Conservation (phyloP, 2,113 vertebrate species). For the Athene cunicularia region DNA sequence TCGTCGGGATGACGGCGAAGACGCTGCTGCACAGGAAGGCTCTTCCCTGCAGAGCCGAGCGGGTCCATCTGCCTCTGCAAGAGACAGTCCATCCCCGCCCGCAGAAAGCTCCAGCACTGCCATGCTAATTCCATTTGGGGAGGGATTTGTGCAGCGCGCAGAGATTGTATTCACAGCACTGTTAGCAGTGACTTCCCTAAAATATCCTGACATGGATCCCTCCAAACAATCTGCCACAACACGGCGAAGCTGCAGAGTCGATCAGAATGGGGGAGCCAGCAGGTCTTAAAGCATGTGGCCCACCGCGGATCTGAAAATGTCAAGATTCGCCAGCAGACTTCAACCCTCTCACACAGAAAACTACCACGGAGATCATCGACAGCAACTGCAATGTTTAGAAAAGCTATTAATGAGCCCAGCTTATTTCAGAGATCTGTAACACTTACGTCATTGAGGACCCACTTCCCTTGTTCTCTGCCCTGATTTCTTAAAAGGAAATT, state of each 20-base stretch:
- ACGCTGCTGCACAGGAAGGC: neutral
- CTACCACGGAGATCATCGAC: neutral
- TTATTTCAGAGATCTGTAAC: neutral
- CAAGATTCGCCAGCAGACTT: neutral
- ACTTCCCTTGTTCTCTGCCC: slow-evolving; percentile 1
- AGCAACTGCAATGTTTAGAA: neutral
- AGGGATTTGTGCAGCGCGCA: neutral
- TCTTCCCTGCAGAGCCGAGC: neutral
- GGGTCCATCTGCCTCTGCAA: neutral
- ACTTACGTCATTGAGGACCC: slow-evolving; percentile 5
- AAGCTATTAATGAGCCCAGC: neutral
- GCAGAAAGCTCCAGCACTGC: neutral
- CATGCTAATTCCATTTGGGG: neutral
- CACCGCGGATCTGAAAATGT: neutral
- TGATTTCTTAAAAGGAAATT: neutral
- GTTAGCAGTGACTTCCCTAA: neutral
- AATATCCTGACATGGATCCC: slow-evolving; percentile 11
- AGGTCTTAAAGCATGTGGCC: neutral
- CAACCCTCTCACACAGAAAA: neutral
- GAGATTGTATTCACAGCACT: neutral
- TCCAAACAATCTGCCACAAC: neutral
- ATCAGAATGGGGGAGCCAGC: neutral
- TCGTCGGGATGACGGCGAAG: rapidly evolving
- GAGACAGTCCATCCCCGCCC: neutral
- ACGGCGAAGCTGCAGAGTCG: neutral